Evolutionary conservation across 2,797 vertebrate genomes (phyloP), one percentile per base, ranked within the genome.

Genomic region (Liasis olivaceus): DNA sequence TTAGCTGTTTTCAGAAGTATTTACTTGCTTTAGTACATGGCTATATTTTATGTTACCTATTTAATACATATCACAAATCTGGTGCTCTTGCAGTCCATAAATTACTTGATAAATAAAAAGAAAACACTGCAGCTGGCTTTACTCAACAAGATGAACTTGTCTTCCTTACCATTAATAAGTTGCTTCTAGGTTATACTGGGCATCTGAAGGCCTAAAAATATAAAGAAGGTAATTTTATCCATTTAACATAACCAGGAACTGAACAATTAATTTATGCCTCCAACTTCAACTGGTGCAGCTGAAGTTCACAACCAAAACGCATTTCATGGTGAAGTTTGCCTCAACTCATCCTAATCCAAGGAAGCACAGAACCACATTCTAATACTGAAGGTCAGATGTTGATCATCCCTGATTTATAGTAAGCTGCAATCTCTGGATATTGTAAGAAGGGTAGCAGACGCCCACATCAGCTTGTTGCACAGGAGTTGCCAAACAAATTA

Each of bases 1-100:
- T 66, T 84, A 89, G 58, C 91, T 63, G 60, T 85, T 60, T 77
- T 87, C 64, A 42, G 24, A 89, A 90, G 60, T 42, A 88, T 64
- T 90, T 63, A 87, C 66, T 69, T 81, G 66, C 26, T 81, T 66
- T 89, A 89, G 87, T 89, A 89, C 24, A 90, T 54, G 85, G 59
- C 85, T 90, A 90, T 87, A 42, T 51, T 90, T 92, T 93, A 90
- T 28, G 59, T 88, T 64, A 77, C 9, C 56, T 60, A 59, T 58
- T 88, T 87, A 81, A 94, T 97, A 95, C 92, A 92, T 85, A 92
- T 92, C 93, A 93, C 93, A 91, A 93, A 66, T 13, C 88, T 92
- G 92, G 91, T 72, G 93, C 92, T 85, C 0, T 92, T 77, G 51
- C 0, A 87, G 84, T 89, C 63, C 54, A 60, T 72, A 86, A 87